These are phyloP conservation scores for Lycia hirtaria DNA, from an alignment of 2,888 invertebrate species.

Conservation along the genomic window DNA sequence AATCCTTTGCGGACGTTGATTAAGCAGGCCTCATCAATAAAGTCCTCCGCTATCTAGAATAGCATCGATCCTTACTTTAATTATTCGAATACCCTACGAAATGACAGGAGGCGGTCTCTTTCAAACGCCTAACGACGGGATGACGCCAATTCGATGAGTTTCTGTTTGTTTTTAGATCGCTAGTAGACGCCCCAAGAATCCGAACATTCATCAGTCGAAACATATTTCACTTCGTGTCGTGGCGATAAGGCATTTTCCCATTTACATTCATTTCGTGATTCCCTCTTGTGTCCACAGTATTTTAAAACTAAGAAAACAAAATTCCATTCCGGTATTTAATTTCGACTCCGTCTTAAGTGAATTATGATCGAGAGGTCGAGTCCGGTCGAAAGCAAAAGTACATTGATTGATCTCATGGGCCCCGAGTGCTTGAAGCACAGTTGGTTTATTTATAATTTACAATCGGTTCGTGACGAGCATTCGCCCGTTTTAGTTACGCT, in stretches of 20 bases:
- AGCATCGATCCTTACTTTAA: constrained; percentile 68
- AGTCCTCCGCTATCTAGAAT: constrained; percentile 64
- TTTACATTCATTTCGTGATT: constrained; percentile 62
- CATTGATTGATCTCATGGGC: constrained; percentile 59
- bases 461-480: constrained; percentile 67
- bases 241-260: constrained; percentile 72
- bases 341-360: constrained; percentile 39
- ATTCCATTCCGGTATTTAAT: constrained; percentile 46
- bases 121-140: constrained; percentile 61
- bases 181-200: constrained; percentile 65
- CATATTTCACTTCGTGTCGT: constrained; percentile 69
- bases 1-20: constrained; percentile 69
- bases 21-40: constrained; percentile 75
- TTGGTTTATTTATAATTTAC: constrained; percentile 65
- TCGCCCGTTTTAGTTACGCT: constrained; percentile 61
- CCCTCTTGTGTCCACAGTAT: constrained; percentile 51
- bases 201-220: constrained; percentile 69
- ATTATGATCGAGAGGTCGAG: constrained; percentile 52
- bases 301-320: constrained; percentile 75
- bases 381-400: constrained; percentile 52
- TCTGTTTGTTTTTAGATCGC: constrained; percentile 76
- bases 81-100: constrained; percentile 69
- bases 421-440: constrained; percentile 40
- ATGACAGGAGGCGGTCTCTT: constrained; percentile 66
- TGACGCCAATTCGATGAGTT: constrained; percentile 64